These are phyloP conservation scores for Chydorus sphaericus DNA, from an alignment of 2,888 invertebrate genomes.

Conservation along the genomic window DNA sequence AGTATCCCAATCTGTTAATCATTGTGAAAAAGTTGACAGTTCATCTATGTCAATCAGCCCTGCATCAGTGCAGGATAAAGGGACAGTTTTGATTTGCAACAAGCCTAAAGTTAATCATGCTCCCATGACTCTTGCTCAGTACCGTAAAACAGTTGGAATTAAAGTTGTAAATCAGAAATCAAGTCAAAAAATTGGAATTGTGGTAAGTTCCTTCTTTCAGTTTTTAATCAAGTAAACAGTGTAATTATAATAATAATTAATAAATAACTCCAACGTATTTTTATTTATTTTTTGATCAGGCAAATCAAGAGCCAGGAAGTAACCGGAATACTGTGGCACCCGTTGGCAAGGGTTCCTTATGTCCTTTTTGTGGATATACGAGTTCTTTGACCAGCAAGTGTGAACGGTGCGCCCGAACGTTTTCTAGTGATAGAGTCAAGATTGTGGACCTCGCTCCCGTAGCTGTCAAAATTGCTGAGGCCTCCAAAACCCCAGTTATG, in stretches of 20 bases:
- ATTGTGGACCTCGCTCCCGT: not conserved
- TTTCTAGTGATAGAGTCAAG: not conserved
- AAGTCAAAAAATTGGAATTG: not conserved
- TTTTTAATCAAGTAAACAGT: too few relatives aligned
- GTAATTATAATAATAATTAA: too few relatives aligned
- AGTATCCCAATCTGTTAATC: too few relatives aligned
- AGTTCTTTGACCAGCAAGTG: not conserved
- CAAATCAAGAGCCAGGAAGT: not conserved
- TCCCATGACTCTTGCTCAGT: not conserved
- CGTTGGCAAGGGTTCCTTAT: not conserved
- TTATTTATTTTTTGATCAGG: not conserved
- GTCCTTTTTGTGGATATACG: not conserved
- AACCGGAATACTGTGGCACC: not conserved
- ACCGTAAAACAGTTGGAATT: not conserved
- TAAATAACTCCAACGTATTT: not conserved
- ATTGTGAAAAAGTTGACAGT: too few relatives aligned
- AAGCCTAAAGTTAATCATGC: too few relatives aligned
- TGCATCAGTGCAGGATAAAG: too few relatives aligned
- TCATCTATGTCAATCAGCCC: too few relatives aligned
- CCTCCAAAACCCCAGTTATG: not conserved
- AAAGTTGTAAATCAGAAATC: not conserved
- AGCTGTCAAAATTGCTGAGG: not conserved
- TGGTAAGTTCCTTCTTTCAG: not conserved
- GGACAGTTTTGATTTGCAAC: too few relatives aligned
- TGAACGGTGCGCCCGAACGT: not conserved